Evolutionary conservation across 2,797 vertebrate species (phyloP), one percentile per base, ranked within the genome.

Genomic region (Muscicapa striata): DNA sequence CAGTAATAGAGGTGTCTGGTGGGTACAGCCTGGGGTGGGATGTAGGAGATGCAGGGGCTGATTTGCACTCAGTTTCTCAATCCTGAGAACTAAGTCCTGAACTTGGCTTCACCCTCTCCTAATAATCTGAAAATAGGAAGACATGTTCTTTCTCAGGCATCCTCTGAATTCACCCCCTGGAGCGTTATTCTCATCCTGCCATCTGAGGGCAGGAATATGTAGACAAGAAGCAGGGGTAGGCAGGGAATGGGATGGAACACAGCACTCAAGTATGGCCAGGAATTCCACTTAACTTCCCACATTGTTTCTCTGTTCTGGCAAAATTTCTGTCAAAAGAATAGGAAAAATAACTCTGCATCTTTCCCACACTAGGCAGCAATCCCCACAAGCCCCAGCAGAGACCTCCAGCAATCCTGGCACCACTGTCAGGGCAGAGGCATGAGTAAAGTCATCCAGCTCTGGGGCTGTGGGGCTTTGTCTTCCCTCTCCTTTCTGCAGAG

Each of bases 361-460:
- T 72, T 79, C 26, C 48, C 24, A 8, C 9, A 32, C 3, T 29
- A 38, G 38, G 29, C 17, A 19, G 0, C 14, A 38, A 63, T 72
- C 29, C 26, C 26, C 20, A 19, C 11, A 8, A 40, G 45, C 55
- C 57, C 12, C 27, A 43, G 26, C 29, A 66, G 89, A 92, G 55
- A 59, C 81, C 90, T 51, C 58, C 40, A 75, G 83, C 85, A 54
- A 38, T 74, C 49, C 80, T 90, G 90, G 43, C 55, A 38, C 52
- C 73, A 58, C 27, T 17, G 1, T 11, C 14, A 23, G 79, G 23
- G 61, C 43, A 67, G 66, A 34, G 13, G 22, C 21, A 41, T 14
- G 29, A 36, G n/a, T 3, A 16, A 45, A 68, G 15, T 7, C 13
- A 24, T 57, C 14, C 27, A 40, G 18, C 30, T 30, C 46, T 45